Conservation (phyloP, 2,888 invertebrate species). For the Drosophila falleni region DNA sequence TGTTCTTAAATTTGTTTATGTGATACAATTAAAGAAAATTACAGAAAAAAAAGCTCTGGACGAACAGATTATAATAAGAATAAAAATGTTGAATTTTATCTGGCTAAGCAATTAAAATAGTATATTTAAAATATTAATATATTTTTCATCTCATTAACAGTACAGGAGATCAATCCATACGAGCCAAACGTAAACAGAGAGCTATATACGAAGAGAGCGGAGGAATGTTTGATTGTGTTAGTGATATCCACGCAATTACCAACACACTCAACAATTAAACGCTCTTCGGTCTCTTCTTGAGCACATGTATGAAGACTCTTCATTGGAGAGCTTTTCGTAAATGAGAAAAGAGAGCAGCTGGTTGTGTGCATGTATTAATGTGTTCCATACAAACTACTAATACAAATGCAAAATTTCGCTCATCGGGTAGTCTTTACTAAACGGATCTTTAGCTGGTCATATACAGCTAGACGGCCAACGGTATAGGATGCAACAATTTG, state of each 20-base stretch:
- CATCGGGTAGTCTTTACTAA: background rate
- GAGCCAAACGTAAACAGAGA: constrained; percentile 8
- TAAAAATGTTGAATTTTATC: background rate
- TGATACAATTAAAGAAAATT: too few species aligned
- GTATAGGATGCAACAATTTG: background rate
- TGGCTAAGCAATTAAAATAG: background rate
- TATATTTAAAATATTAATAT: background rate
- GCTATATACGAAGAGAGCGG: background rate
- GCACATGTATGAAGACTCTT: background rate
- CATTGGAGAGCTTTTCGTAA: background rate
- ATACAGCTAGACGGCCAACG: background rate
- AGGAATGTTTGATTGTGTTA: background rate
- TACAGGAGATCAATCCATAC: background rate
- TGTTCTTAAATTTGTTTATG: too few species aligned
- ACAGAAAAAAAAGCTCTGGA: background rate
- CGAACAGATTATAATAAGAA: too few species aligned
- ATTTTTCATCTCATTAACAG: background rate
- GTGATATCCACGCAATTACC: background rate
- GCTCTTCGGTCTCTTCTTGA: background rate
- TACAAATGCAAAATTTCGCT: background rate
- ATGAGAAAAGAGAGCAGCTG: constrained; percentile 5
- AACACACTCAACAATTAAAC: background rate
- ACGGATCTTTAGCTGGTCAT: background rate
- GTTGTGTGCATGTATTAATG: constrained; percentile 7
- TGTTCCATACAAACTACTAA: background rate